A percentile compares a stretch with the other conserved stretches of the same genome.
Evolutionary conservation across 2,888 invertebrate genomes (phyloP).

Genomic region (Athalia circularis): DNA sequence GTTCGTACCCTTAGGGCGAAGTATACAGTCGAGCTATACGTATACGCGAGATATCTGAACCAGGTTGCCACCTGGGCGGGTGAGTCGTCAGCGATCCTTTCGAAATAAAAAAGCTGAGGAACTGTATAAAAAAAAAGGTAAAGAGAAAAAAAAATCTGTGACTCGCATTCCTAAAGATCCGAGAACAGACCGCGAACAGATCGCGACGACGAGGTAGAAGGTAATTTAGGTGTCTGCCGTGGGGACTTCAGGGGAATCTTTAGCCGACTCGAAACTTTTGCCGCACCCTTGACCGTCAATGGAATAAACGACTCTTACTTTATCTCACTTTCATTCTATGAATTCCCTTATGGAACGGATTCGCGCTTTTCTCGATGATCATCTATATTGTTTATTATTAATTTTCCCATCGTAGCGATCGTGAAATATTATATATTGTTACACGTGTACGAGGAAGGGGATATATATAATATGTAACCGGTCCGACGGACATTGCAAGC

Average conservation of each 20-base stretch:
- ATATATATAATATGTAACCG: conserved; percentile 14
- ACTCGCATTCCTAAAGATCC: conserved; percentile 30
- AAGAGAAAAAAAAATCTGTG: too few relatives aligned
- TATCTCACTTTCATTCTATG: conserved; percentile 13
- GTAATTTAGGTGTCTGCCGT: conserved; percentile 36
- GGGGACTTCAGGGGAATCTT: not conserved
- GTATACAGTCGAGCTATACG: not conserved
- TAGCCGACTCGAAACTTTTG: not conserved
- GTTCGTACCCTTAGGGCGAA: not conserved
- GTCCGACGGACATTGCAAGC: conserved; percentile 6
- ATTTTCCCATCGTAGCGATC: too few relatives aligned
- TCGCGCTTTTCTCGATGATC: too few relatives aligned
- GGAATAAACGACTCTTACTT: not conserved
- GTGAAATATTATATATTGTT: too few relatives aligned
- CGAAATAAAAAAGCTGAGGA: conserved; percentile 22
- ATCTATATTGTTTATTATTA: too few relatives aligned
- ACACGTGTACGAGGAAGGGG: conserved; percentile 19
- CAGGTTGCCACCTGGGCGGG: conserved; percentile 51
- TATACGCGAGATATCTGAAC: conserved; percentile 47
- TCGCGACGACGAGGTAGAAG: conserved; percentile 36
- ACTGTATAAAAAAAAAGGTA: too few relatives aligned
- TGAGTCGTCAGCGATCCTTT: conserved; percentile 44
- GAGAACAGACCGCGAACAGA: conserved; percentile 37
- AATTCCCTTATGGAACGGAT: not conserved
- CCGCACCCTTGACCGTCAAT: conserved; percentile 2